A percentile compares a stretch with the other conserved stretches of the same genome.
Evolutionary conservation across 2,888 invertebrate genomes (phyloP).

Genomic region (Lamproptera curius): DNA sequence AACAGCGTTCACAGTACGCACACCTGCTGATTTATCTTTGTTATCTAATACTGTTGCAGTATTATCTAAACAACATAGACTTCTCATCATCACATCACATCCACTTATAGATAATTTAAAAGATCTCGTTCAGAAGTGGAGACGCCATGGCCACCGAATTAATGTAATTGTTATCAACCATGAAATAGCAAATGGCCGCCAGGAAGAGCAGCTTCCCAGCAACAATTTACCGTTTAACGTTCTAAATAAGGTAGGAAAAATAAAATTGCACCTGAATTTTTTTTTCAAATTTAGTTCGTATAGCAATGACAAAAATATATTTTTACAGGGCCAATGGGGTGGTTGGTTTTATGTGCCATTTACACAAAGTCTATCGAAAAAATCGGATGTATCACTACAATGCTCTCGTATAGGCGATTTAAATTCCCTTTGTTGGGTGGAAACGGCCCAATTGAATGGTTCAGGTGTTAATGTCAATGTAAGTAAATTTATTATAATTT

Average conservation of each 20-base stretch:
- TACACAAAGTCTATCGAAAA: constrained; percentile 21
- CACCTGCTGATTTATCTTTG: constrained; percentile 31
- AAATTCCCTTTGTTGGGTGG: constrained; percentile 41
- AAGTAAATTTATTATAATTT: no score
- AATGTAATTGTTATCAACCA: constrained; percentile 39
- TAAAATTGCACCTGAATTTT: no score
- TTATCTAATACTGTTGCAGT: constrained; percentile 29
- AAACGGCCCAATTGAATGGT: constrained; percentile 25
- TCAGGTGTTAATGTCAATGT: constrained; percentile 42
- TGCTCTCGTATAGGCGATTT: constrained; percentile 34
- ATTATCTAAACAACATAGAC: constrained; percentile 31
- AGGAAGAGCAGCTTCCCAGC: constrained; percentile 36
- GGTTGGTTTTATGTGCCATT: constrained; percentile 36
- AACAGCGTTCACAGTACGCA: constrained; percentile 34
- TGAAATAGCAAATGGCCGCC: constrained; percentile 29
- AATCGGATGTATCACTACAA: constrained; percentile 27
- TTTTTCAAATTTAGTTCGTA: no score
- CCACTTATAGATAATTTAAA: constrained; percentile 37
- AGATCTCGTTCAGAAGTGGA: constrained; percentile 37
- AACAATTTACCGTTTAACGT: constrained; percentile 37
- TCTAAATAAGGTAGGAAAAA: constrained; percentile 37
- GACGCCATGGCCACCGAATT: constrained; percentile 33
- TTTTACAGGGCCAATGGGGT: constrained; percentile 40
- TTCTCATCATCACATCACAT: constrained; percentile 35
- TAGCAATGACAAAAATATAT: no score